These are phyloP conservation scores for Psilanteris sp. DNA, from an alignment of 1,140 invertebrate genomes.

Conservation along the genomic window DNA sequence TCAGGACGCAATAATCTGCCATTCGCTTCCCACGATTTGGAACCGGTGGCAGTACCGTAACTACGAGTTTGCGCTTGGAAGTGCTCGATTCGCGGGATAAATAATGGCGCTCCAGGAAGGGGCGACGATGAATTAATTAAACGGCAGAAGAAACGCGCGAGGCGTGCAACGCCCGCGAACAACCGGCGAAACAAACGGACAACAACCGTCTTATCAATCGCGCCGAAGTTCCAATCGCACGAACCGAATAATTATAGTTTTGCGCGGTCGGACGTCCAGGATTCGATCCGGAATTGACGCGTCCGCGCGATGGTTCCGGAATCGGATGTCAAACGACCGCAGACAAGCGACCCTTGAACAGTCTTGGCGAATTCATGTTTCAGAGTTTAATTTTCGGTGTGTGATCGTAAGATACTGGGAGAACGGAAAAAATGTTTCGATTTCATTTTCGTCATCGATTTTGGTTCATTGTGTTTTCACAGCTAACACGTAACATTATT, in stretches of 20 bases:
- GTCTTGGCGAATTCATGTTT: no score
- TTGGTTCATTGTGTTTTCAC: no score
- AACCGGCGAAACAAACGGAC: conserved; percentile 18
- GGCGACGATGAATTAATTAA: conserved; percentile 61
- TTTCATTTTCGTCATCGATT: no score
- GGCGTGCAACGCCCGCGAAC: conserved; percentile 32
- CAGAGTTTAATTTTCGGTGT: no score
- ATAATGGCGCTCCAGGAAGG: conserved; percentile 34
- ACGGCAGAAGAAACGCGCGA: conserved; percentile 42
- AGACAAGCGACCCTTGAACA: no score
- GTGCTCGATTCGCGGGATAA: conserved; percentile 48
- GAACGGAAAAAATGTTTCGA: no score
- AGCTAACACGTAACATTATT: no score
- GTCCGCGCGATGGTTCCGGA: no score
- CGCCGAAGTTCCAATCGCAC: conserved; percentile 39
- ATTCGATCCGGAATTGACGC: not conserved
- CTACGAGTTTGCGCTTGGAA: conserved; percentile 45
- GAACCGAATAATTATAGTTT: conserved; percentile 48
- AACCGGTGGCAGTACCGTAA: conserved; percentile 55
- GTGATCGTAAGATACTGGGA: no score
- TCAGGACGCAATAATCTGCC: conserved; percentile 43
- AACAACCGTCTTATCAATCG: conserved; percentile 41
- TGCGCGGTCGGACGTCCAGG: no score
- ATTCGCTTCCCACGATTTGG: conserved; percentile 48
- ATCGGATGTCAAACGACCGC: no score